Evolutionary conservation across 2,888 invertebrate genomes (phyloP).

Genomic region (Drosophila ochracea): DNA sequence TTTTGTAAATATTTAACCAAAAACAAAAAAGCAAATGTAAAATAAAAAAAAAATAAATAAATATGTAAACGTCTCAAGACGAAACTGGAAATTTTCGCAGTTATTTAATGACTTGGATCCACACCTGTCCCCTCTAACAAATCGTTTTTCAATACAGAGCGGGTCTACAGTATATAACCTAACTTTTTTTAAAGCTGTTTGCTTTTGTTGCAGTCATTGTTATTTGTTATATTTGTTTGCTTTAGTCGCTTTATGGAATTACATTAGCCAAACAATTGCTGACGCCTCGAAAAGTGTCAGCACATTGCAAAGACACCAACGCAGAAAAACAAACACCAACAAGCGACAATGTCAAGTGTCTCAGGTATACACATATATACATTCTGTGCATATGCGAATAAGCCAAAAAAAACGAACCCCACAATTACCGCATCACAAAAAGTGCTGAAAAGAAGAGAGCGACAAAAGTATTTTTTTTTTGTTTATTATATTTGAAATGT

Average conservation of each 20-base stretch:
- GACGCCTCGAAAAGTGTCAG: conserved; percentile 33
- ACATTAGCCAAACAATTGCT: conserved; percentile 58
- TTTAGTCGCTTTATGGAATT: conserved; percentile 40
- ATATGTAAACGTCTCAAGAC: conserved; percentile 25
- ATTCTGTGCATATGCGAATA: conserved; percentile 5
- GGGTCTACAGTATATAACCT: conserved; percentile 11
- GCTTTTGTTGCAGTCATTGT: conserved; percentile 18
- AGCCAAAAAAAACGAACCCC: conserved; percentile 5
- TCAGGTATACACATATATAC: conserved; percentile 2
- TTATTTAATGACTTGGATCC: conserved; percentile 37
- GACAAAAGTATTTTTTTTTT: conserved; percentile 16
- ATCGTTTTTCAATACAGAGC: conserved; percentile 39
- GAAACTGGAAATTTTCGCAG: conserved; percentile 52
- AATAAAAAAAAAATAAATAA: conserved; percentile 4
- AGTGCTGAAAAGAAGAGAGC: conserved; percentile 11
- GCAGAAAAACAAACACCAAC: conserved; percentile 22
- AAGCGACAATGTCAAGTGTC: conserved; percentile 55
- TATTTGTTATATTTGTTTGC: conserved; percentile 37
- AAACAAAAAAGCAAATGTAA: conserved; percentile 26
- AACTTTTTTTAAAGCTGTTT: conserved; percentile 35
- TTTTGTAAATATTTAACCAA: conserved; percentile 65
- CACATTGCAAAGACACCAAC: conserved; percentile 29
- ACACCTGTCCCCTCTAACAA: conserved; percentile 25
- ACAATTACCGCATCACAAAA: conserved; percentile 27
- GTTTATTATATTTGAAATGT: conserved; percentile 8